phyloP scores from a whole-genome alignment of 2,888 invertebrate species.

The Gonocerus acuteangulatus region DNA sequence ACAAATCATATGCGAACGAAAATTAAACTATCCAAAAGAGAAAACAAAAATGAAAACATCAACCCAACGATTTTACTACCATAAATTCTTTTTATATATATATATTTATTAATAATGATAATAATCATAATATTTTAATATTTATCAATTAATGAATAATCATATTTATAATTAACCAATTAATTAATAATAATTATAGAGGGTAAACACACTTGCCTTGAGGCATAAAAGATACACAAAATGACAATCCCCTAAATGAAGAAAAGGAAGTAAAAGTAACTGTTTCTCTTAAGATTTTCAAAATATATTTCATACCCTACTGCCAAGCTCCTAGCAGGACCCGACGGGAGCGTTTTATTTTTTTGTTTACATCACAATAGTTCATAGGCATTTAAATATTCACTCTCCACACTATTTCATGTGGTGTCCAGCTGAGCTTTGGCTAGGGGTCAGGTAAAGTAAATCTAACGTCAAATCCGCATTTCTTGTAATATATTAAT shows the following conservation, averaged over 20 bases:
- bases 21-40: constrained; percentile 32
- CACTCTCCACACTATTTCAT: too few species aligned
- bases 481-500: not conserved
- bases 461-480: constrained; percentile 17
- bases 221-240: constrained; percentile 9
- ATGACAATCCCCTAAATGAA: constrained; percentile 5
- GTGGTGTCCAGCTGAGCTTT: too few species aligned
- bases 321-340: not conserved
- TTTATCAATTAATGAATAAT: constrained; percentile 17
- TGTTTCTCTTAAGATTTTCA: not conserved
- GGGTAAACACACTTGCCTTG: constrained; percentile 3
- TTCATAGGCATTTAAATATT: too few species aligned
- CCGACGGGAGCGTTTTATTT: too few species aligned
- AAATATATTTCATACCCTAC: constrained; percentile 30
- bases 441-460: not conserved
- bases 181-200: constrained; percentile 12
- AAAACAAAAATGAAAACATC: constrained; percentile 29
- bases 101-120: constrained; percentile 11
- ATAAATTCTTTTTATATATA: constrained; percentile 18
- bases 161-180: constrained; percentile 22
- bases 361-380: too few species aligned
- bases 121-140: constrained; percentile 19
- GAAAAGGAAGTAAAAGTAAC: not conserved
- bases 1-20: constrained; percentile 29
- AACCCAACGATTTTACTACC: constrained; percentile 30